Evolutionary conservation across 2,113 vertebrate genomes (phyloP), one percentile per base, ranked within the genome.

Genomic region (Columba livia): DNA sequence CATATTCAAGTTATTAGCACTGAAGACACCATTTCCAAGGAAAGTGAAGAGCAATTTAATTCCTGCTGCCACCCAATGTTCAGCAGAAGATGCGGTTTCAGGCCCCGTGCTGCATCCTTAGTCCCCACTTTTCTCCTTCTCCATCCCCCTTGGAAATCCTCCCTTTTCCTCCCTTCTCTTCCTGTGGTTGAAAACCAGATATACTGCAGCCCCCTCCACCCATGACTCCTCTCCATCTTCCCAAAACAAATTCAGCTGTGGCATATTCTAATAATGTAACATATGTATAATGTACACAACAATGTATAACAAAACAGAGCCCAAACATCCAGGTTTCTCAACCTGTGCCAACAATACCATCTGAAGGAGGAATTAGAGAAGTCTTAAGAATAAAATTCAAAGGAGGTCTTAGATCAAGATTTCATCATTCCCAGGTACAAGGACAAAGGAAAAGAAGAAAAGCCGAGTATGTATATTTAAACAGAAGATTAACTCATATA

Each of bases 11-110:
- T 53, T 71, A 61, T 36, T 26, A 90, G 40, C 67, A 32, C 54
- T 69, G 75, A 89, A 91, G 34, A 61, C 58, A 78, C 40, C 3
- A 1, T 10, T 90, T 94, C 42, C 77, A 67, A 72, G 77, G 53
- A 78, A 84, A 80, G 47, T 84, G 65, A 77, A 75, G 66, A 82
- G 70, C 82, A 91, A 77, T 88, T 94, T 73, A 82, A 40, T 80
- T 77, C 67, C 60, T 91, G 47, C 79, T 90, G 75, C 85, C 79
- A 73, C 67, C 79, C 80, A 86, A 88, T 38, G 79, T 85, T 85
- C 54, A 62, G 78, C 50, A 77, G 38, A 89, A 77, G 83, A 64
- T 54, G 54, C 48, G 66, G 42, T 66, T 92, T 72, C 62, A 65
- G 66, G 73, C 53, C n/a, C 34, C 4, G 10, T 50, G 48, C 48